phyloP scores from a whole-genome alignment of 92 coral and sea anemone genomes.

The Diadumene lineata region DNA sequence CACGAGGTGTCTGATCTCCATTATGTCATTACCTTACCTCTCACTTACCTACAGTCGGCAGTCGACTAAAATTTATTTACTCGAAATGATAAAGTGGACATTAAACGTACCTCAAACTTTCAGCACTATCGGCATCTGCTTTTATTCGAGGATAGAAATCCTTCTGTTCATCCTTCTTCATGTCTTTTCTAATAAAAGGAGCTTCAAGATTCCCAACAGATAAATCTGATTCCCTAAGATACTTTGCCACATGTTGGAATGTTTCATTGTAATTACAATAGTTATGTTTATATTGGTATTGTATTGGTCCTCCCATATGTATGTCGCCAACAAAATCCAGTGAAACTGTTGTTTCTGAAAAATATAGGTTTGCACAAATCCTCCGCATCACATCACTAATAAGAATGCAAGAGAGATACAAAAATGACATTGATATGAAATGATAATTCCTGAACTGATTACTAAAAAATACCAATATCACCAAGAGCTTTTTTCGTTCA shows the following conservation, averaged over 20 bases:
- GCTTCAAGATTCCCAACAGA: slow-evolving; percentile 83
- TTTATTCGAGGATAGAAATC: slow-evolving; percentile 6
- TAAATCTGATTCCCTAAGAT: slow-evolving; percentile 68
- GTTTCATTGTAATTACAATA: slow-evolving; percentile 61
- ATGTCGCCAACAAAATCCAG: slow-evolving; percentile 84
- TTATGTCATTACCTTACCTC: no score
- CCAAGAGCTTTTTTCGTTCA: no score
- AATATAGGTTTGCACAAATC: no score
- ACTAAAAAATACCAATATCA: no score
- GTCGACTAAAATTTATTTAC: no score
- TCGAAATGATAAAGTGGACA: no score
- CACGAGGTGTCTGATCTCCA: no score
- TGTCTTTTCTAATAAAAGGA: slow-evolving; percentile 52
- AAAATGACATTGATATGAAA: no score
- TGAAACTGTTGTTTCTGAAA: slow-evolving; percentile 13
- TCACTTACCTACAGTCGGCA: no score
- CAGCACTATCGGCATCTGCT: slow-evolving; percentile 19
- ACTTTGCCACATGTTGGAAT: slow-evolving; percentile 51
- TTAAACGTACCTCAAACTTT: slow-evolving; percentile 15
- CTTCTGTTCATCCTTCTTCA: slow-evolving; percentile 6
- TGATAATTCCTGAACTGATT: no score
- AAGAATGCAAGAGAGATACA: no score
- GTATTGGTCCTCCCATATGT: slow-evolving; percentile 47
- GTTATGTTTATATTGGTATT: slow-evolving; percentile 49
- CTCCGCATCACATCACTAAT: no score